Evolutionary conservation across 2,888 invertebrate genomes (phyloP), one percentile per base, ranked within the genome.

Genomic region (Temnothorax unifasciatus): DNA sequence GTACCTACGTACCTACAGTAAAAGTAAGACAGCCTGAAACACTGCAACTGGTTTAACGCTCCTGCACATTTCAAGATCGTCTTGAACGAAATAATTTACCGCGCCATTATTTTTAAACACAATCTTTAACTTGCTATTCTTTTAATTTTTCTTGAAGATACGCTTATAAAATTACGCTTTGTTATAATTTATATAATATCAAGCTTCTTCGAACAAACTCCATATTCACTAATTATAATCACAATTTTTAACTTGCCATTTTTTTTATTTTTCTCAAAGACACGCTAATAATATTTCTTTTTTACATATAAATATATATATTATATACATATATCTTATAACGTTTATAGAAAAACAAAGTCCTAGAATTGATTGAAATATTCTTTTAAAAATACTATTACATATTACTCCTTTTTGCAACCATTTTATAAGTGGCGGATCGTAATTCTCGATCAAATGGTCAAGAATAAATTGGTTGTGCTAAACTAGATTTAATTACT

Each of bases 31-130:
- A 9, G 18, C 18, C 71, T 77, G 52, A 77, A 69, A 69, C 11
- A 13, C 25, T 44, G 77, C 77, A 77, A 77, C 52, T 44, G 25
- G 50, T 69, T 41, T 54, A 54, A 77, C 76, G 6, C 3, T 41
- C 25, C 38, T 77, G 77, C 5, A 69, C 5, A 69, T 77, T 66
- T 15, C 8, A 47, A 76, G 13, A 52, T 21, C 0, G 15, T 66
- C 13, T 66, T n/a, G 6, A 38, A 21, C 3, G 4, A 66, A 11
- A 38, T 52, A 77, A 68, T 13, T 21, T 15, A 21, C 5, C 0
- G 18, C 3, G 2, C 4, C 8, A 44, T 73, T 73, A 59, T 44
- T 59, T 75, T 6, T 34, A 34, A 34, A 5, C 34, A 34, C 34
- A 34, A 34, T 34, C 6, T 6, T 18, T 59, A 41, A 44, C 0